Evolutionary conservation across 2,113 vertebrate genomes (phyloP).

Genomic region (Phylloscopus trochiloides): DNA sequence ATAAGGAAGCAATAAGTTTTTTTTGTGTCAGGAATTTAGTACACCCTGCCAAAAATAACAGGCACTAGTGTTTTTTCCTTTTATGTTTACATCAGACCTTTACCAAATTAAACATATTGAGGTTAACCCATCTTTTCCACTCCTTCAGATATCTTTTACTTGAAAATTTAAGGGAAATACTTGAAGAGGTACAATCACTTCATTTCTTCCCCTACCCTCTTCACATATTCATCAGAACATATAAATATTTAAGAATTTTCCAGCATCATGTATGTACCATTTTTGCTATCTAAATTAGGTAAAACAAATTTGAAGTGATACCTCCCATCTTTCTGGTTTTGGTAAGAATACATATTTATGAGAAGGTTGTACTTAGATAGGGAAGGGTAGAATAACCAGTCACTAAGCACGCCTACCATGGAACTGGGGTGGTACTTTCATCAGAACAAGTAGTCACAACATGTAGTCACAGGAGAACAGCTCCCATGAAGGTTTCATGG

Average conservation of each 20-base stretch:
- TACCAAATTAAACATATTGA: background rate
- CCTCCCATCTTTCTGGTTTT: background rate
- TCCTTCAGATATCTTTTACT: background rate
- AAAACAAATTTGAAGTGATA: background rate
- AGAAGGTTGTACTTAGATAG: background rate
- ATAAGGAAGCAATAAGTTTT: background rate
- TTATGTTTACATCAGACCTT: background rate
- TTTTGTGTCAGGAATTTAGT: background rate
- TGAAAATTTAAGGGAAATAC: background rate
- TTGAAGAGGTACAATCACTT: background rate
- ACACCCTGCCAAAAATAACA: background rate
- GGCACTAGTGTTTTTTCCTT: background rate
- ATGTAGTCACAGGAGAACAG: background rate
- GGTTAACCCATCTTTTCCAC: background rate
- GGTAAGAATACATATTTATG: background rate
- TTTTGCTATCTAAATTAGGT: background rate
- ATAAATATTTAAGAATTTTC: background rate
- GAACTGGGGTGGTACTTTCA: background rate
- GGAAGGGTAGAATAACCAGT: background rate
- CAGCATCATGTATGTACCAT: background rate
- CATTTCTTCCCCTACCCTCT: background rate
- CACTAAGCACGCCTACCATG: background rate
- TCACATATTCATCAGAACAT: background rate
- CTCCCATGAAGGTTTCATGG: background rate
- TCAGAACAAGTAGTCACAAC: background rate